A percentile compares a stretch with the other conserved stretches of the same genome.
These are phyloP conservation scores for Antechinus stuartii DNA, from an alignment of 2,113 vertebrate genomes.

Conservation along the genomic window DNA sequence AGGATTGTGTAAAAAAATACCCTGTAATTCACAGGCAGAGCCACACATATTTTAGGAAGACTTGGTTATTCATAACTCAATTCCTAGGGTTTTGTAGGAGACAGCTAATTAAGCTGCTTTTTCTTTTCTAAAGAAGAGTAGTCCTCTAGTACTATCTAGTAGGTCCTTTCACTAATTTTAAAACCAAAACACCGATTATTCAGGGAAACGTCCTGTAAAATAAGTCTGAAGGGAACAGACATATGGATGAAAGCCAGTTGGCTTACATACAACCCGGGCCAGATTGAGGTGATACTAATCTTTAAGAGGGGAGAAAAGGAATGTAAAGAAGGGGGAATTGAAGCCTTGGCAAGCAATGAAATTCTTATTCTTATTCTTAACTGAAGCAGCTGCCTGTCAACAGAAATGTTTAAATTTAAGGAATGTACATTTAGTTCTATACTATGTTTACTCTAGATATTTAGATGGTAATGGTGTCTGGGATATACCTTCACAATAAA, in stretches of 20 bases:
- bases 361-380: background rate
- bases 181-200: background rate
- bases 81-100: background rate
- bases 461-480: background rate
- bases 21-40: background rate
- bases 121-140: background rate
- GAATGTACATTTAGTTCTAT: background rate
- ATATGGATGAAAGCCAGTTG: background rate
- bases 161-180: constrained; percentile 28
- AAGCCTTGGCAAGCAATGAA: constrained; percentile 28
- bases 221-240: constrained; percentile 5
- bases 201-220: constrained; percentile 7
- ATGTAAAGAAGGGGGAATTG: constrained; percentile 22
- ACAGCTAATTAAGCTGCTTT: background rate
- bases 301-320: background rate
- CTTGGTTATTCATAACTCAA: constrained; percentile 16
- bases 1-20: background rate
- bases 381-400: background rate
- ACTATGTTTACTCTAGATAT: background rate
- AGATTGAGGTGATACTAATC: background rate
- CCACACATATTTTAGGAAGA: background rate
- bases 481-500: background rate
- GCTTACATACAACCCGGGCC: background rate
- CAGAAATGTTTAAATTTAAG: background rate
- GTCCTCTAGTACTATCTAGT: background rate